phyloP scores from a whole-genome alignment of 2,797 vertebrate genomes.

The Pagetopsis macropterus region DNA sequence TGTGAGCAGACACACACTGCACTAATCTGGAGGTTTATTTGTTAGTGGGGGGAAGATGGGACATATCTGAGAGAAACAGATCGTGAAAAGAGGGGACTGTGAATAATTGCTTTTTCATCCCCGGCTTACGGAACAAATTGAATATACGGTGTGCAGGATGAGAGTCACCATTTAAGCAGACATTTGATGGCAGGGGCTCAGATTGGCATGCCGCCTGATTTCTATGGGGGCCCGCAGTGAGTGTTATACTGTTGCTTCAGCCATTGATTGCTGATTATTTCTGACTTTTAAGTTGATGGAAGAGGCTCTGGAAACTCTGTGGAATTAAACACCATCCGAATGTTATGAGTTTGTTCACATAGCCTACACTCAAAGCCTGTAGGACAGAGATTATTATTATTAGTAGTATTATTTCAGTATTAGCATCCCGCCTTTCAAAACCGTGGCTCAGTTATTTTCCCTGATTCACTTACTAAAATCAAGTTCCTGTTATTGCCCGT shows the following conservation, averaged over 20 bases:
- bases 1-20: slow-evolving; percentile 59
- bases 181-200: slow-evolving; percentile 69
- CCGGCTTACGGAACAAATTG: slow-evolving; percentile 84
- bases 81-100: slow-evolving; percentile 80
- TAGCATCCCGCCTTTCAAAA: slow-evolving; percentile 43
- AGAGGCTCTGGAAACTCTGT: slow-evolving; percentile 54
- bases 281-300: slow-evolving; percentile 69
- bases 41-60: slow-evolving; percentile 56
- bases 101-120: slow-evolving; percentile 87
- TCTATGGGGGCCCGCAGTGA: slow-evolving; percentile 55
- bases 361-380: slow-evolving; percentile 36
- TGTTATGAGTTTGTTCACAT: slow-evolving; percentile 58
- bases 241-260: slow-evolving; percentile 56
- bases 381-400: slow-evolving; percentile 39
- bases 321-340: slow-evolving; percentile 60
- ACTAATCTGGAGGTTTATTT: slow-evolving; percentile 79
- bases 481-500: slow-evolving; percentile 56
- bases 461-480: slow-evolving; percentile 62
- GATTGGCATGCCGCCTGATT: slow-evolving; percentile 65
- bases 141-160: slow-evolving; percentile 81
- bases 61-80: slow-evolving; percentile 86
- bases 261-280: slow-evolving; percentile 81
- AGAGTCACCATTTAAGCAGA: slow-evolving; percentile 81
- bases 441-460: slow-evolving; percentile 42
- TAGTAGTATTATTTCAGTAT: slow-evolving; percentile 48